Conservation (phyloP, 2,888 invertebrate species). For the Cybosia mesomella region DNA sequence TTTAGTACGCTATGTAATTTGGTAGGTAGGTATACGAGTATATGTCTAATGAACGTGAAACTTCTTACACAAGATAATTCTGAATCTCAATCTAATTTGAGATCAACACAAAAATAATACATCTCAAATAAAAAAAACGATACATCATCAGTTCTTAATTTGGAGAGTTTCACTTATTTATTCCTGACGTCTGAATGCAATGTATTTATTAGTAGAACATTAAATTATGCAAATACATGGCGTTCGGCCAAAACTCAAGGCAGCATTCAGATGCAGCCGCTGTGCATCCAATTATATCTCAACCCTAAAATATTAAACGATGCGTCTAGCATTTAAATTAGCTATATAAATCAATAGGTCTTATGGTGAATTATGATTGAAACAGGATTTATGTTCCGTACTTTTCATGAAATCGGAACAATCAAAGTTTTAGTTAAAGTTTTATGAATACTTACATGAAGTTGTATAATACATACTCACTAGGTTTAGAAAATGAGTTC, state of each 20-base stretch:
- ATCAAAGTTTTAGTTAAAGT: background rate
- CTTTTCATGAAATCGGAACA: background rate
- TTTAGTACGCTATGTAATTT: background rate
- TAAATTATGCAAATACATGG: slow-evolving; percentile 80
- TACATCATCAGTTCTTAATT: background rate
- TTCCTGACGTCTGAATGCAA: slow-evolving; percentile 54
- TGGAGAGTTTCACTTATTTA: slow-evolving; percentile 20
- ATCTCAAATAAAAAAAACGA: background rate
- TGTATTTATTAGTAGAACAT: slow-evolving; percentile 70
- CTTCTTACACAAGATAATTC: no score
- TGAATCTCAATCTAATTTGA: background rate
- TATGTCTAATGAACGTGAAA: no score
- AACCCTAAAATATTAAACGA: slow-evolving; percentile 83
- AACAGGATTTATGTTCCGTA: background rate
- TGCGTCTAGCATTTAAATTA: slow-evolving; percentile 78
- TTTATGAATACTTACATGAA: no score
- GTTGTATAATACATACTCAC: no score
- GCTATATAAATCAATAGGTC: slow-evolving; percentile 68
- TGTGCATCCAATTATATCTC: slow-evolving; percentile 82
- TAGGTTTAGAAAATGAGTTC: background rate
- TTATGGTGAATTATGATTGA: slow-evolving; percentile 15
- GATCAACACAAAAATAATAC: background rate
- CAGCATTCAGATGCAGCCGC: slow-evolving; percentile 78
- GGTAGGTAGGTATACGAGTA: no score
- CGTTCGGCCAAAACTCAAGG: slow-evolving; percentile 74